Evolutionary conservation across 2,113 vertebrate species (phyloP).

Genomic region (Cheilinus undulatus): DNA sequence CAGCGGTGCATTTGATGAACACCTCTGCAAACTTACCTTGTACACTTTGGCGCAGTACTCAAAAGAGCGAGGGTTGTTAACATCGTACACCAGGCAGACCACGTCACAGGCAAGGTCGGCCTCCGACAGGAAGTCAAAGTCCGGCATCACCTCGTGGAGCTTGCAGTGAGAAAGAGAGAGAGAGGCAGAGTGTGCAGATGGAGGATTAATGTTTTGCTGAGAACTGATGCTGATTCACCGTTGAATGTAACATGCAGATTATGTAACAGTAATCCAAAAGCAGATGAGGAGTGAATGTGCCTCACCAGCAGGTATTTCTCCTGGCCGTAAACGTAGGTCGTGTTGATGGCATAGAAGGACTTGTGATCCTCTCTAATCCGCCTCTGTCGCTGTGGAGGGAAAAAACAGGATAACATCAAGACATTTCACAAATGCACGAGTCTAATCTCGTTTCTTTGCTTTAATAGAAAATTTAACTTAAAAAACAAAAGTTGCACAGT

Average conservation of each 20-base stretch:
- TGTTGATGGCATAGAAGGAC: conserved; percentile 96
- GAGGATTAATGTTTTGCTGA: conserved; percentile 26
- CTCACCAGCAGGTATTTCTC: conserved; percentile 98
- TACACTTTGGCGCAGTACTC: conserved; percentile 96
- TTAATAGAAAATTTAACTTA: too few species aligned
- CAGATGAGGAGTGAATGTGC: conserved; percentile 2
- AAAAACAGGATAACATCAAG: not conserved
- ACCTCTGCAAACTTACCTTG: conserved; percentile 84
- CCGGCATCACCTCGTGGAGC: conserved; percentile 92
- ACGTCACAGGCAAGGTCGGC: conserved; percentile 92
- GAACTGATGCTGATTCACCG: not conserved
- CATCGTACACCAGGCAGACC: conserved; percentile 94
- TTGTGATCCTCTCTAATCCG: conserved; percentile 93
- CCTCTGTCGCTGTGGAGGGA: conserved; percentile 73
- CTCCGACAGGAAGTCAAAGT: conserved; percentile 92
- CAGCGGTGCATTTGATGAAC: too few species aligned
- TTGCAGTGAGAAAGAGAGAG: conserved; percentile 62
- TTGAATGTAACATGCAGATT: conserved; percentile 15
- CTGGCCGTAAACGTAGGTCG: conserved; percentile 97
- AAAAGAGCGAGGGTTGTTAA: conserved; percentile 93
- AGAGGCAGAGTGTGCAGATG: conserved; percentile 12
- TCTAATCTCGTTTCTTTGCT: too few species aligned
- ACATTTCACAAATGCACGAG: too few species aligned
- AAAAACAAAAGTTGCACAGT: too few species aligned
- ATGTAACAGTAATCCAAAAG: conserved; percentile 19